Evolutionary conservation across 1,140 invertebrate genomes (phyloP).

Genomic region (Pseudomyrmex flavicornis): DNA sequence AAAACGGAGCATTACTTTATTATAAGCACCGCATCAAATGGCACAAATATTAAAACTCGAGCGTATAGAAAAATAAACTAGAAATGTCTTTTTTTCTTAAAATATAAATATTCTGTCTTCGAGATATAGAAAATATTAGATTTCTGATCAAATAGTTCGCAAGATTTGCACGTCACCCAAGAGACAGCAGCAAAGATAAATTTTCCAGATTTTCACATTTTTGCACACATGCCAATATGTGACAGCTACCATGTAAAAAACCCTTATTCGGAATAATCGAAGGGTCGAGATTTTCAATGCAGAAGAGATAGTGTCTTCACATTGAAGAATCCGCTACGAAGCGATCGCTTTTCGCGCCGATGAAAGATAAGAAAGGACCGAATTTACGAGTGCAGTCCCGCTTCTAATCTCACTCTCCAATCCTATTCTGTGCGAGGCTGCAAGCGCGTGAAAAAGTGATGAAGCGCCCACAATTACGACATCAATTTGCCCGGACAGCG

Average conservation of each 20-base stretch:
- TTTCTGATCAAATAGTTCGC: background rate
- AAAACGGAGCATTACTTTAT: constrained; percentile 6
- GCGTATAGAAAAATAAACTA: too few species aligned
- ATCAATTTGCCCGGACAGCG: constrained; percentile 56
- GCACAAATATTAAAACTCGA: too few species aligned
- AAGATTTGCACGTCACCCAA: background rate
- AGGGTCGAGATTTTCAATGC: background rate
- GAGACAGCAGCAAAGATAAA: background rate
- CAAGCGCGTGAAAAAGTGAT: constrained; percentile 70
- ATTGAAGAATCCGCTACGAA: constrained; percentile 8
- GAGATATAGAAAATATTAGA: background rate
- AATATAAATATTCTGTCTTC: background rate
- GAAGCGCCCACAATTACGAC: constrained; percentile 68
- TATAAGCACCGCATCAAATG: background rate
- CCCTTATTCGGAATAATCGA: background rate
- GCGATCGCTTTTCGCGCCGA: background rate
- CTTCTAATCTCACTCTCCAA: constrained; percentile 48
- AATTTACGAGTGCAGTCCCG: constrained; percentile 34
- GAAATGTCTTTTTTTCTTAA: too few species aligned
- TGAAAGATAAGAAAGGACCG: background rate
- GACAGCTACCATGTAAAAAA: constrained; percentile 2
- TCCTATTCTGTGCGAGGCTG: constrained; percentile 27
- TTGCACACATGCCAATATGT: background rate
- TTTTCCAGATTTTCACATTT: background rate
- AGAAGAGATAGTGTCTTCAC: background rate